Conservation (phyloP, 1,140 invertebrate genomes). For the Diploscapter pachys region DNA sequence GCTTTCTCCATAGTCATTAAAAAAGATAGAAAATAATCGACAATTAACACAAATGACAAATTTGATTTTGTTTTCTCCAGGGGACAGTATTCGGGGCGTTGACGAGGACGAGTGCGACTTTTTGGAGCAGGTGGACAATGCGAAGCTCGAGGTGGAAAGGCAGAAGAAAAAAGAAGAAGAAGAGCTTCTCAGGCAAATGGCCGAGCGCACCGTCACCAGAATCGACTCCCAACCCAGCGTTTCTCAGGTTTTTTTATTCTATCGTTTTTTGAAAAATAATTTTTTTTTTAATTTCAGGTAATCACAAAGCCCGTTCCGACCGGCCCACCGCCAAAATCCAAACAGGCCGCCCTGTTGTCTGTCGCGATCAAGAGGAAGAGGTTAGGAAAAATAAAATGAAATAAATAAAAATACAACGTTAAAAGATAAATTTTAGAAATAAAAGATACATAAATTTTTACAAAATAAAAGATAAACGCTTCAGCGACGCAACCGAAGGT, state of each 20-base stretch:
- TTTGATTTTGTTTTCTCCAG: constrained; percentile 58
- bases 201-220: constrained; percentile 17
- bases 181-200: constrained; percentile 43
- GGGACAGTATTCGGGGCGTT: constrained; percentile 87
- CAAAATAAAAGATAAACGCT: constrained; percentile 5
- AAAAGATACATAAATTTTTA: constrained; percentile 19
- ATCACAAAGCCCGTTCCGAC: constrained; percentile 2
- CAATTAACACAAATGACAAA: neutral
- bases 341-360: constrained; percentile 36
- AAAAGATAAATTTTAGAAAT: neutral
- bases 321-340: constrained; percentile 10
- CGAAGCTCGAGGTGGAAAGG: constrained; percentile 47
- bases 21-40: too few relatives aligned
- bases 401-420: too few relatives aligned
- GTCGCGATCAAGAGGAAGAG: constrained; percentile 36
- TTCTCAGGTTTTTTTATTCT: too few relatives aligned
- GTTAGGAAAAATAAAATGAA: neutral
- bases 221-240: neutral
- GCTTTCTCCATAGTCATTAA: too few relatives aligned
- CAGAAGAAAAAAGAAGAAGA: constrained; percentile 52
- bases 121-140: constrained; percentile 78
- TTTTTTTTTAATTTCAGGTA: neutral
- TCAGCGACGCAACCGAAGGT: constrained; percentile 12
- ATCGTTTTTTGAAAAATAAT: too few relatives aligned
- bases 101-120: constrained; percentile 93